A percentile compares a stretch with the other conserved stretches of the same genome.
These are phyloP conservation scores for Sparus aurata DNA, from an alignment of 2,797 vertebrate genomes.

Conservation along the genomic window DNA sequence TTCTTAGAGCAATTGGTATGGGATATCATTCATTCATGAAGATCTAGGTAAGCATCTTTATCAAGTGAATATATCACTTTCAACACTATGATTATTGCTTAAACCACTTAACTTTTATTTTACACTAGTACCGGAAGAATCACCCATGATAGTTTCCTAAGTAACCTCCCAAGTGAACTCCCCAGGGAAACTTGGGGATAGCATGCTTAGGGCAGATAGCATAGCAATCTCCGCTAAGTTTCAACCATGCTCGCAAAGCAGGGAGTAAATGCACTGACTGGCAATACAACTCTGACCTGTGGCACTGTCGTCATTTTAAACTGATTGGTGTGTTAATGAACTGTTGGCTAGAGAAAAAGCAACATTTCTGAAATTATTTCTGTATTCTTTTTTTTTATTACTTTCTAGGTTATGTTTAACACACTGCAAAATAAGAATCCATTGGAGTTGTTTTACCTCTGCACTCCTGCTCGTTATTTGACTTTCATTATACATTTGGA, in stretches of 20 bases:
- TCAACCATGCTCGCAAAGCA: background rate
- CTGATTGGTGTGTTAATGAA: constrained; percentile 5
- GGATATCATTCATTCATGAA: too few relatives aligned
- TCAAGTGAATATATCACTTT: too few relatives aligned
- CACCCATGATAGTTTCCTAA: too few relatives aligned
- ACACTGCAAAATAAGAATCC: background rate
- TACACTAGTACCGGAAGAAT: too few relatives aligned
- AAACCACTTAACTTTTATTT: too few relatives aligned
- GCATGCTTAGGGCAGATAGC: background rate
- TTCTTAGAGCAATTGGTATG: too few relatives aligned
- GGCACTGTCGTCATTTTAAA: constrained; percentile 12
- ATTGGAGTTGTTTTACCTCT: background rate
- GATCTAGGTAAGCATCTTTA: too few relatives aligned
- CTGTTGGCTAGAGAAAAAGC: background rate
- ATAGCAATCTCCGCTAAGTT: constrained; percentile 1
- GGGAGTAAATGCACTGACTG: background rate
- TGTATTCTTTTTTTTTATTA: background rate
- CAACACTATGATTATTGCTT: too few relatives aligned
- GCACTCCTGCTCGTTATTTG: constrained; percentile 1
- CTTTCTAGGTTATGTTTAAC: background rate
- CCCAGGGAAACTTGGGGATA: too few relatives aligned
- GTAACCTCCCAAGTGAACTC: too few relatives aligned
- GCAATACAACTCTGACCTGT: constrained; percentile 10
- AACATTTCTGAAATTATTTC: background rate
- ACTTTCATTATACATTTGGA: background rate